Evolutionary conservation across 1,140 invertebrate genomes (phyloP).

Genomic region (Maconellicoccus hirsutus): DNA sequence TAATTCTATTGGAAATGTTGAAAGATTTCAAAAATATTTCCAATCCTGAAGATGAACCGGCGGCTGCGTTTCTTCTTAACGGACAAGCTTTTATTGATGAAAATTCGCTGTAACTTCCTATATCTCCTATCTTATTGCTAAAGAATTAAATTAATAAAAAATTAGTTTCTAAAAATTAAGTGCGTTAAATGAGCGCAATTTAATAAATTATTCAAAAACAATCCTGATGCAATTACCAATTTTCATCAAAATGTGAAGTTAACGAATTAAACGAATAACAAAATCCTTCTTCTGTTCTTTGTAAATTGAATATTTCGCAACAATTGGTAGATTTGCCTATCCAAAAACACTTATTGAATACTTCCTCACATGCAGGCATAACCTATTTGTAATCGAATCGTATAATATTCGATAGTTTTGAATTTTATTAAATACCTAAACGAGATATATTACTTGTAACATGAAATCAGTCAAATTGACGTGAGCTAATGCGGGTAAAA

Average conservation of each 20-base stretch:
- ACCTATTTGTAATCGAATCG: constrained; percentile 25
- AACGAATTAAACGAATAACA: constrained; percentile 34
- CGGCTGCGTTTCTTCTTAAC: constrained; percentile 28
- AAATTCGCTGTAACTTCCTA: constrained; percentile 12
- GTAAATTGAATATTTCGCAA: constrained; percentile 31
- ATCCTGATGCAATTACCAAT: constrained; percentile 25
- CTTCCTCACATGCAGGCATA: constrained; percentile 30
- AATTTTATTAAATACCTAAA: neutral
- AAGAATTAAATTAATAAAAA: neutral
- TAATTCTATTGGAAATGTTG: constrained; percentile 24
- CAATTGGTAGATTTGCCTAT: constrained; percentile 31
- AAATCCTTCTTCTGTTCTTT: constrained; percentile 34
- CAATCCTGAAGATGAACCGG: constrained; percentile 30
- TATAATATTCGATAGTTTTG: no score
- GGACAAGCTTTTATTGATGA: constrained; percentile 22
- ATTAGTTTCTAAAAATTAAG: no score
- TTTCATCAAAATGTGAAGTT: constrained; percentile 26
- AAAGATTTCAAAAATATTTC: constrained; percentile 31
- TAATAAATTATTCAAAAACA: no score
- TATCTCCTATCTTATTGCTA: constrained; percentile 1
- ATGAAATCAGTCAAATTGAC: constrained; percentile 32
- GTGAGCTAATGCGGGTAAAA: constrained; percentile 24
- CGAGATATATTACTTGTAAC: constrained; percentile 27
- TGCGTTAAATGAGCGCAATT: no score
- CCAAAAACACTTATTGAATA: constrained; percentile 33